phyloP scores from a whole-genome alignment of 1,140 invertebrate species.

The Drosophila simulans region DNA sequence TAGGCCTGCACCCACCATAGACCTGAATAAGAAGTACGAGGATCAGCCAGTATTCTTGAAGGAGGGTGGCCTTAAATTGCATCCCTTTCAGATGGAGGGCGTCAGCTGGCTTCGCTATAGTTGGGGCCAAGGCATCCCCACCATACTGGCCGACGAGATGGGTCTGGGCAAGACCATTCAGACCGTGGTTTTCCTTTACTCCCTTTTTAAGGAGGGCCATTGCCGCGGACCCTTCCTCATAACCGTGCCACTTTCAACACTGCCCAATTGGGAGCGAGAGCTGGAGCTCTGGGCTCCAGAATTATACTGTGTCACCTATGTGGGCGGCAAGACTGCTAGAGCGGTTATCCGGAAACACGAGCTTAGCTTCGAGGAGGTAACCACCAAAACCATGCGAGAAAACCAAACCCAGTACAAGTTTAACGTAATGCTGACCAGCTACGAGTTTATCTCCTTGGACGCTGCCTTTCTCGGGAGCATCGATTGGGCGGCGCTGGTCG shows the following conservation, averaged over 20 bases:
- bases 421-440: conserved; percentile 1
- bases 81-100: conserved; percentile 2
- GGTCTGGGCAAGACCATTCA: conserved; percentile 7
- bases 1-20: not conserved
- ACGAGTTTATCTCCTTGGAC: not conserved
- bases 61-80: not conserved
- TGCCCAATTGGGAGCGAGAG: conserved; percentile 4
- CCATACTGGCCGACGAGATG: conserved; percentile 6
- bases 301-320: conserved; percentile 1
- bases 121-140: conserved; percentile 3
- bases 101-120: conserved; percentile 2
- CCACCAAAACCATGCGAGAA: not conserved
- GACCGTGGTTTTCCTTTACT: not conserved
- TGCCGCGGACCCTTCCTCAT: conserved; percentile 3
- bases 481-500: not conserved
- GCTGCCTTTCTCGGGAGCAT: not conserved
- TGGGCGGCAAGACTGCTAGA: not conserved
- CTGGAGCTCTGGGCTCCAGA: conserved; percentile 5
- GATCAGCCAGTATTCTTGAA: not conserved
- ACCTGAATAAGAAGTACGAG: not conserved
- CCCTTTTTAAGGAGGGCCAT: not conserved
- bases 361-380: not conserved
- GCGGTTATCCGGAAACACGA: not conserved
- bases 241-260: not conserved
- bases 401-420: not conserved